Base-by-base conservation (phyloP, 92 coral and sea anemone genomes). In the Paramuricea clavata region DNA sequence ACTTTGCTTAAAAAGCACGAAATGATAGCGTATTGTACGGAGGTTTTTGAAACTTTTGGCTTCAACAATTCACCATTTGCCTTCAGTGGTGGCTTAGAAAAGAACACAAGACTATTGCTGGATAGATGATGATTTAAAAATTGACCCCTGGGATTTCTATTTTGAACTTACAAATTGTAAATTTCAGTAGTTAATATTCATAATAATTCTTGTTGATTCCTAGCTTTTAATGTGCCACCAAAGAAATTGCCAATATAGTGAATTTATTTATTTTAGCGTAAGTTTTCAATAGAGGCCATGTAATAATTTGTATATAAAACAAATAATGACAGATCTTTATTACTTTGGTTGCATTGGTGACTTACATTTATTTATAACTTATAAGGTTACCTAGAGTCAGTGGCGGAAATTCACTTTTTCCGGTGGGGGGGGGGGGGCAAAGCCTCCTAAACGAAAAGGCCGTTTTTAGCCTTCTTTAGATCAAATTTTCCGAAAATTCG, bases 271-370 rank as follows among this genome's bases (percentile, higher is more conserved):
- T 57, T 78, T 78, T 52, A 52, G 83, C 22, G 50, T 26, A 42
- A 41, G 41, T 67, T 35, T 49, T 49, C 44, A 32, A 49, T 32
- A 27, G 68, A 49, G 35, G 35, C 57, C 22, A 35, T 79, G 84
- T 79, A 79, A 79, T 79, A 79, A 59, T 59, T 79, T 79, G 84
- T 79, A 79, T 61, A 79, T 79, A 79, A 57, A 59, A 41, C 49
- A 13, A 49, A 26, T 9, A 76, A 76, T 42, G 0, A 70, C 19
- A 70, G 49, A 70, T 34, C 28, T 73, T 73, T 21, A 73, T 39
- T 73, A 41, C 0, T 73, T n/a, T 44, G 49, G 5, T 12, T 41
- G 13, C 0, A 23, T 10, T 17, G 11, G 19, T 42, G 15, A 42
- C 59, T n/a, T n/a, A n/a, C n/a, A n/a, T n/a, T n/a, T n/a, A n/a